Evolutionary conservation across 2,113 vertebrate genomes (phyloP).

Genomic region (Phylloscopus trochiloides): DNA sequence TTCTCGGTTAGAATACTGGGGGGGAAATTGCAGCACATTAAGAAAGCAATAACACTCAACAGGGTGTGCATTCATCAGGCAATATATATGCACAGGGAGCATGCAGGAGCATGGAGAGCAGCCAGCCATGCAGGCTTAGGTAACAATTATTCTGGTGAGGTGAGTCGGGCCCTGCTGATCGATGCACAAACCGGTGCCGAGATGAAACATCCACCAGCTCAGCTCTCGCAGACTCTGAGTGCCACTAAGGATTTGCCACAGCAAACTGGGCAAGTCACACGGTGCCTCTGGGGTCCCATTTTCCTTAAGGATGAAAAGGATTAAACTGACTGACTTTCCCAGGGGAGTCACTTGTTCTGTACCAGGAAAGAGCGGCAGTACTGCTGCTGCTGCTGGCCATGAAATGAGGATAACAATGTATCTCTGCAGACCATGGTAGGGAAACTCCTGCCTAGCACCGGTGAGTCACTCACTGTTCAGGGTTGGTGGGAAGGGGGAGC

Average conservation of each 20-base stretch:
- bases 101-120: background rate
- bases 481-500: background rate
- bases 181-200: rapidly evolving
- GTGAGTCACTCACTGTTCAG: background rate
- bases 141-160: background rate
- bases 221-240: rapidly evolving
- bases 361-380: background rate
- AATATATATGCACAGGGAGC: background rate
- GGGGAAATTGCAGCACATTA: slow-evolving; percentile 31
- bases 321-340: background rate
- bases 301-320: background rate
- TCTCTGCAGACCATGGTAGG: background rate
- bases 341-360: background rate
- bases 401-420: background rate
- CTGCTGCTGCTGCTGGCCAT: background rate
- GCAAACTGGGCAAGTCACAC: background rate
- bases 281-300: rapidly evolving
- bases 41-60: slow-evolving; percentile 38
- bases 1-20: slow-evolving; percentile 34
- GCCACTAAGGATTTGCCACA: background rate
- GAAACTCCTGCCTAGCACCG: background rate
- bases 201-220: background rate
- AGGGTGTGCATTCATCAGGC: slow-evolving; percentile 24
- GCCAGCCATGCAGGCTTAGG: background rate
- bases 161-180: background rate